These are phyloP conservation scores for Procavia capensis DNA, from an alignment of 2,113 vertebrate species.

Conservation along the genomic window DNA sequence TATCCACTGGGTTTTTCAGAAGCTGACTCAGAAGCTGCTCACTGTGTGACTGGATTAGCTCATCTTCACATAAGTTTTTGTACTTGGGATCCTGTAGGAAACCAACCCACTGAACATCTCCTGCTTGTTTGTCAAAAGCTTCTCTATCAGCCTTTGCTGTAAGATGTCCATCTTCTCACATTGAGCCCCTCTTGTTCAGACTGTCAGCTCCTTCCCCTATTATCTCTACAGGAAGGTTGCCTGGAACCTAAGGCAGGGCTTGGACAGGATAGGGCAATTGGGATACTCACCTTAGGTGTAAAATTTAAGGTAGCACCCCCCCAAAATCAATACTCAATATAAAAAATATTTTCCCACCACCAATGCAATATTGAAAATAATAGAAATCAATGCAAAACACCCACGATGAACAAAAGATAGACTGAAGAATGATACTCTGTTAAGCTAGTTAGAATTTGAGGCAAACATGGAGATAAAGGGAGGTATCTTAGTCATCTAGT, in stretches of 20 bases:
- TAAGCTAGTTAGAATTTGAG: background rate
- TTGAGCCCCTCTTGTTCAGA: slow-evolving; percentile 77
- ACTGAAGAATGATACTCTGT: accelerated
- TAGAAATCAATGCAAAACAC: background rate
- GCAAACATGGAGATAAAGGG: background rate
- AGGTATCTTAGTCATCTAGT: no score
- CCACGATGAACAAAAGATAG: background rate
- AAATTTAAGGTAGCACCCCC: background rate
- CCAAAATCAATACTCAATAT: background rate
- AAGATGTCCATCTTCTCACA: slow-evolving; percentile 81
- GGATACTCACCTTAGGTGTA: background rate
- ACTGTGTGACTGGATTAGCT: slow-evolving; percentile 84
- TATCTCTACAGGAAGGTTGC: slow-evolving; percentile 85
- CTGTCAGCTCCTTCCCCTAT: slow-evolving; percentile 10
- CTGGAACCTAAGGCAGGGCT: slow-evolving; percentile 82
- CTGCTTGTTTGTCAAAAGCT: slow-evolving; percentile 84
- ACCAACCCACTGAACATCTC: slow-evolving; percentile 78
- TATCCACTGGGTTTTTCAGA: background rate
- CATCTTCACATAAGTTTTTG: slow-evolving; percentile 76
- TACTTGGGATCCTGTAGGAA: slow-evolving; percentile 83
- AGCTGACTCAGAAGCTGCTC: slow-evolving; percentile 75
- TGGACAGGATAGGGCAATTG: no score
- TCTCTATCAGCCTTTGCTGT: slow-evolving; percentile 58
- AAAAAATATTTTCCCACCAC: background rate
- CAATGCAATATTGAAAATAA: background rate